phyloP scores from a whole-genome alignment of 1,140 invertebrate species.

The Pygmarrhopalites habei region DNA sequence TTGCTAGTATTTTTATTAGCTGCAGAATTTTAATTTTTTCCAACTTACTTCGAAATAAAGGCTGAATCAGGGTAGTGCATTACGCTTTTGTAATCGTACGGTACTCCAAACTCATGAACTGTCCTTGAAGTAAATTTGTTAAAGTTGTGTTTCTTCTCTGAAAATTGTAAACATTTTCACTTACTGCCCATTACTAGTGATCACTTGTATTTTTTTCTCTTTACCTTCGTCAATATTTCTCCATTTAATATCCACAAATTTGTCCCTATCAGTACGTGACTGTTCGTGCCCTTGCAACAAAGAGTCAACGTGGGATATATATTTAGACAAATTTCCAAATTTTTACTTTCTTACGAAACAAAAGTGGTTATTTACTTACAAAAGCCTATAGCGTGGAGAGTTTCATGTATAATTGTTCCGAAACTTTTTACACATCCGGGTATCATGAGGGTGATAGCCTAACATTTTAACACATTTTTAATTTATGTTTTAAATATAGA shows the following conservation, averaged over 20 bases:
- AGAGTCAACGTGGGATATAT: slow-evolving; percentile 50
- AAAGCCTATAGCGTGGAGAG: too few relatives aligned
- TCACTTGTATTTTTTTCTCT: too few relatives aligned
- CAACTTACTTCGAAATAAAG: slow-evolving; percentile 12
- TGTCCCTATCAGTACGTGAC: slow-evolving; percentile 56
- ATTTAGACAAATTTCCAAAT: neutral
- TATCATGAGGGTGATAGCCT: neutral
- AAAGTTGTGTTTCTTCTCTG: slow-evolving; percentile 26
- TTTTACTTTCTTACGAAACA: too few relatives aligned
- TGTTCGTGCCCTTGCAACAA: slow-evolving; percentile 63
- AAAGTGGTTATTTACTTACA: too few relatives aligned
- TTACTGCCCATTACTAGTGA: too few relatives aligned
- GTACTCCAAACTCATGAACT: slow-evolving; percentile 3
- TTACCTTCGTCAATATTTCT: slow-evolving; percentile 54
- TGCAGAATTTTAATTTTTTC: slow-evolving; percentile 3
- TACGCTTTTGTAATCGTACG: slow-evolving; percentile 17
- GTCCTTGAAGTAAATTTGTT: neutral
- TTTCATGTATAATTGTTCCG: too few relatives aligned
- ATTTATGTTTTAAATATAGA: neutral
- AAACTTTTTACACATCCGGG: neutral
- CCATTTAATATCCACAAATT: slow-evolving; percentile 55
- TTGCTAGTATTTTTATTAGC: neutral
- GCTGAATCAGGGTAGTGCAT: slow-evolving; percentile 32
- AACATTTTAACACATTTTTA: neutral
- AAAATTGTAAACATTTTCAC: slow-evolving; percentile 1